phyloP scores from a whole-genome alignment of 2,113 vertebrate species.

The Colius striatus region DNA sequence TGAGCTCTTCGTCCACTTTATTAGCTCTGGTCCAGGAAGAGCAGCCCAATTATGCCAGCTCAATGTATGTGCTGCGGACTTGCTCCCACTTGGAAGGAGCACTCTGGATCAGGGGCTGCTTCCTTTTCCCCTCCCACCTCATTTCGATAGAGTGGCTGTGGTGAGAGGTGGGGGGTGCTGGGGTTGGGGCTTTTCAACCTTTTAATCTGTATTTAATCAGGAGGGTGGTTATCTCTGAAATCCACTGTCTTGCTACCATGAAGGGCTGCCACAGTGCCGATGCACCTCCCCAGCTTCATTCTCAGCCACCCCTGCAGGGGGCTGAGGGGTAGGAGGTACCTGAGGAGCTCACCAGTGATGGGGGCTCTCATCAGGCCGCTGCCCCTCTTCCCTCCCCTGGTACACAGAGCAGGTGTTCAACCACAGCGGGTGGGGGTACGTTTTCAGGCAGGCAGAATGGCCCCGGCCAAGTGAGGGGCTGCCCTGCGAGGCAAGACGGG shows the following conservation, averaged over 20 bases:
- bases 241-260: fast-evolving
- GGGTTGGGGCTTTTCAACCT: background rate
- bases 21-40: slow-evolving; percentile 35
- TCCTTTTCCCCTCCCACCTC: slow-evolving; percentile 41
- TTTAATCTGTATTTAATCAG: background rate
- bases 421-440: background rate
- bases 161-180: background rate
- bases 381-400: too few relatives aligned
- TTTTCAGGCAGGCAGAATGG: background rate
- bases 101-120: slow-evolving; percentile 6
- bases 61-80: background rate
- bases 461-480: background rate
- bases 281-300: background rate
- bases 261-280: background rate
- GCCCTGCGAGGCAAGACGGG: background rate
- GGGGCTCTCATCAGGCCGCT: background rate
- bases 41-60: background rate
- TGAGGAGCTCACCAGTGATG: background rate
- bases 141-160: background rate
- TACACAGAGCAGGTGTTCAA: background rate
- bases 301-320: background rate
- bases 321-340: background rate
- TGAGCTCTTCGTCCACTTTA: slow-evolving; percentile 60
- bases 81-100: background rate
- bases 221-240: background rate